These are phyloP conservation scores for Synanthedon vespiformis DNA, from an alignment of 2,888 invertebrate genomes.

Conservation along the genomic window DNA sequence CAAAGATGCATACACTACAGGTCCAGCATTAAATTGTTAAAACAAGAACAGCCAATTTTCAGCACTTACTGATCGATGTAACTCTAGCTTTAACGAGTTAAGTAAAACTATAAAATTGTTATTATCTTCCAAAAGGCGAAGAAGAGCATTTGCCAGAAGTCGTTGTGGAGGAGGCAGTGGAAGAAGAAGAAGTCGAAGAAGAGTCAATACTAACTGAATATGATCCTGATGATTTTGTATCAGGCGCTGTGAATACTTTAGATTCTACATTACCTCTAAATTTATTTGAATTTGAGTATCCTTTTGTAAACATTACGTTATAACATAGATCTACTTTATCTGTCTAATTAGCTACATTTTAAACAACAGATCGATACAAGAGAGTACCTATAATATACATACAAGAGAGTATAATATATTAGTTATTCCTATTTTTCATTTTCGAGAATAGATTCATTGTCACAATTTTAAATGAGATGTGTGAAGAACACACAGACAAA, in stretches of 20 bases:
- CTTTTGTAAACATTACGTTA: too few species aligned
- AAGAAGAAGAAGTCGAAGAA: slow-evolving; percentile 30
- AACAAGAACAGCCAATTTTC: too few species aligned
- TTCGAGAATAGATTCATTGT: too few species aligned
- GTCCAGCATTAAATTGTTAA: too few species aligned
- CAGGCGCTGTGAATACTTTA: slow-evolving; percentile 63
- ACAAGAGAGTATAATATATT: too few species aligned
- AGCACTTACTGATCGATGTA: too few species aligned
- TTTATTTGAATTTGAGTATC: slow-evolving; percentile 77
- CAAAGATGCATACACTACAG: too few species aligned
- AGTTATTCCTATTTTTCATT: too few species aligned
- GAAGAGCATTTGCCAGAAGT: slow-evolving; percentile 3
- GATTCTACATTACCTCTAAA: slow-evolving; percentile 68
- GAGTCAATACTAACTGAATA: slow-evolving; percentile 54
- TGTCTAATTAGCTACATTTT: neutral
- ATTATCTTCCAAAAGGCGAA: slow-evolving; percentile 4
- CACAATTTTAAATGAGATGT: too few species aligned
- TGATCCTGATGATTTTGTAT: slow-evolving; percentile 67
- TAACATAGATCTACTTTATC: neutral
- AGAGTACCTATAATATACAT: too few species aligned
- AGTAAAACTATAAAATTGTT: neutral
- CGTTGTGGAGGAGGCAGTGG: slow-evolving; percentile 13
- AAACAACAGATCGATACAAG: neutral
- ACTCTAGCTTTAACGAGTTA: too few species aligned
- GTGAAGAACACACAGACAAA: too few species aligned